Evolutionary conservation across 2,113 vertebrate genomes (phyloP), one percentile per base, ranked within the genome.

Genomic region (Capreolus pygargus): DNA sequence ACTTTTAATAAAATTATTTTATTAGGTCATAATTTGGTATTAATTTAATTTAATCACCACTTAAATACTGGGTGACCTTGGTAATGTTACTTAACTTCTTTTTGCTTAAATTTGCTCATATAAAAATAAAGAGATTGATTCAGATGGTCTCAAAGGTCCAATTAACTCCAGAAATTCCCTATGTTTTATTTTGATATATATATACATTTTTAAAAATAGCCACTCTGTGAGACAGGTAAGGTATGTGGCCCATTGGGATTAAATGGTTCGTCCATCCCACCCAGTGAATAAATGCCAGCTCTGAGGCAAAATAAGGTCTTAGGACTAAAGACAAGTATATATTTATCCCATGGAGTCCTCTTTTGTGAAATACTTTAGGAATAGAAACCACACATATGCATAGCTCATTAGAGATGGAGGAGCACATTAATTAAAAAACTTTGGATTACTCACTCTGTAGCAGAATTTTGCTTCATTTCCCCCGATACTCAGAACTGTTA

Each of bases 31-130:
- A 90, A 70, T 87, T 96, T 96, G 12, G 6, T 9, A 84, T 92
- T 90, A 86, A 85, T 90, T 96, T 95, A 50, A 87, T 60, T 97
- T 95, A 70, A 70, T 94, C 85, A 11, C 13, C 81, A 55, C 25
- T 95, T 91, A 92, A 86, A 58, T 91, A 70, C 25, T 84, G 10
- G 39, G 7, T 88, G 39, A 91, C 14, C 82, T 94, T 95, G 85
- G 76, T 83, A 55, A 88, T 88, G 6, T 95, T 87, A 15, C 6
- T 89, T 70, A 89, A 67, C 12, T 94, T 70, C 3, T 30, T 47
- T 94, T 52, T 88, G 50, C 61, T 97, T 95, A 86, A 89, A 83
- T 89, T 81, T 91, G 10, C 7, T 95, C 43, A 74, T 30, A 36
- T 58, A 92, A 88, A 81, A 93, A 94, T 54, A 79, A 94, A 70